Base-by-base conservation (phyloP, 92 coral and sea anemone species). In the Desmophyllum pertusum region DNA sequence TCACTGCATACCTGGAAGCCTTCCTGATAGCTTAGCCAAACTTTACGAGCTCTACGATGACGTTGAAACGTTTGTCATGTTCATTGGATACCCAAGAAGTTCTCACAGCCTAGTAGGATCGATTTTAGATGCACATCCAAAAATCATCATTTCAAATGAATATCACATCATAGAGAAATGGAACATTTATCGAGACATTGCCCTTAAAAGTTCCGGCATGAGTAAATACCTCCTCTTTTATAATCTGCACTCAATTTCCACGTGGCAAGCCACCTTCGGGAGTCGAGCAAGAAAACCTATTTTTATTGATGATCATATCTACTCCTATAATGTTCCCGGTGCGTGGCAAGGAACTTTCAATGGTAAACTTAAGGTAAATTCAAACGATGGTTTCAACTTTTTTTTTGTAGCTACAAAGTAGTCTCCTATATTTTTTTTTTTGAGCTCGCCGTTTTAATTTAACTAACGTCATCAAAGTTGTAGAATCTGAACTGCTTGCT, bases 21-120 rank as follows among this genome's bases (percentile, higher is more conserved):
- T 84, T 61, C 88, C 88, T 9, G 66, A 67, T 6, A 75, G 40
- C 38, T 43, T 62, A 48, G 6, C 48, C n/a, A 77, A 74, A 13
- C 83, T 84, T 30, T 36, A 30, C 37, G 52, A 63, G 15, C 76
- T 85, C 52, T 85, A 85, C 78, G 75, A 85, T 31, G 75, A 70
- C 23, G 80, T 86, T 40, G 79, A 79, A 57, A 86, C 89, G 13
- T 86, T 86, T n/a, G 80, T 86, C 2, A 86, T 86, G 85, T 86
- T 86, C 36, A 79, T 86, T 39, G 89, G 89, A n/a, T 79, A 86
- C 53, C 89, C 89, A 1, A 39, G 89, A 51, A 86, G 89, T 50
- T 78, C 79, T 11, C 85, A 79, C 73, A 86, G 89, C 23, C 85
- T 86, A 36, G 80, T 86, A 6, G 89, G 84, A 8, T 66, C 89